Evolutionary conservation across 2,113 vertebrate genomes (phyloP).

Genomic region (Chiloscyllium plagiosum): DNA sequence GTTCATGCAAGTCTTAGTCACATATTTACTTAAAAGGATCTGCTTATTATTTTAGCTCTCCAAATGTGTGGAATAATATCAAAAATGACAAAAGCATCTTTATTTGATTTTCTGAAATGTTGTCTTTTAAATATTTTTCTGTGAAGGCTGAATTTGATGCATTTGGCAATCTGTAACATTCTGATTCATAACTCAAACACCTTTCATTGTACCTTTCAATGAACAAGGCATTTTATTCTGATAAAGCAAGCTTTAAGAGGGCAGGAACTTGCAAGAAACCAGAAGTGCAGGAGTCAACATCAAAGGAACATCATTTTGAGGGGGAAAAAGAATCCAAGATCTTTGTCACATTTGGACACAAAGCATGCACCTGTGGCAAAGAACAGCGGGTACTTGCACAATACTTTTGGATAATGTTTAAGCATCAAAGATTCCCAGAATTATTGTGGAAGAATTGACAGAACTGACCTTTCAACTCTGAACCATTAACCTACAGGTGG

Average conservation of each 20-base stretch:
- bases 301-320: constrained; percentile 46
- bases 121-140: background rate
- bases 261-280: constrained; percentile 43
- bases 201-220: constrained; percentile 35
- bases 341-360: constrained; percentile 55
- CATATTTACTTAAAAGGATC: background rate
- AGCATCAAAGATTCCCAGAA: constrained; percentile 47
- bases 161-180: background rate
- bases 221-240: constrained; percentile 45
- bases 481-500: constrained; percentile 84
- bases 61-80: background rate
- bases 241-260: constrained; percentile 48
- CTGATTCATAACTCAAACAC: background rate
- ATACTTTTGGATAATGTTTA: constrained; percentile 52
- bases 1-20: background rate
- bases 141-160: background rate
- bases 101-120: background rate
- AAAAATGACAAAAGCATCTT: background rate
- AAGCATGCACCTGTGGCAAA: constrained; percentile 68
- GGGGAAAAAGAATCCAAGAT: constrained; percentile 37
- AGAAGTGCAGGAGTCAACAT: constrained; percentile 45
- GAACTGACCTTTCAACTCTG: constrained; percentile 59
- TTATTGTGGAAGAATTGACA: constrained; percentile 58
- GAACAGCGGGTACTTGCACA: constrained; percentile 55
- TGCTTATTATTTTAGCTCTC: background rate